A percentile compares a stretch with the other conserved stretches of the same genome.
phyloP scores from a whole-genome alignment of 2,888 invertebrate genomes.

The Rosalia funebris region DNA sequence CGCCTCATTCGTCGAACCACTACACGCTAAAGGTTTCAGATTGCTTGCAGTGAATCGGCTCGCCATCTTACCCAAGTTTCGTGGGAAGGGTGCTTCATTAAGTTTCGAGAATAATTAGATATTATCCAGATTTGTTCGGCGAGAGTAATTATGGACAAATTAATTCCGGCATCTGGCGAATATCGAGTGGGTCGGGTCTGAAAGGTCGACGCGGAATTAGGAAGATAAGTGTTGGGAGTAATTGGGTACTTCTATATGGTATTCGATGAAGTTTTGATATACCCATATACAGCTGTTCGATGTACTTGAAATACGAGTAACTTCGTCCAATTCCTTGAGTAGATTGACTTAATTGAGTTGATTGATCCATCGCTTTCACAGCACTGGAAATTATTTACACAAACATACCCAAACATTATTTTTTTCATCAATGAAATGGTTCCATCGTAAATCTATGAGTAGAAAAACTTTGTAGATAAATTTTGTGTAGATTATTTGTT shows the following conservation, averaged over 20 bases:
- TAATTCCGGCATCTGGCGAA: slow-evolving; percentile 2
- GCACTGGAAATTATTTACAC: too few species aligned
- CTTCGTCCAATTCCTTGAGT: too few species aligned
- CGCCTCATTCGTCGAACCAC: neutral
- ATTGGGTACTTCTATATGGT: neutral
- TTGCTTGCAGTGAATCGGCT: neutral
- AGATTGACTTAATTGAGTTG: too few species aligned
- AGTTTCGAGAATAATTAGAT: slow-evolving; percentile 1
- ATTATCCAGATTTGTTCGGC: neutral
- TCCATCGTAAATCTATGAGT: too few species aligned
- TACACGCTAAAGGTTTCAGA: neutral
- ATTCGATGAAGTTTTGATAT: too few species aligned
- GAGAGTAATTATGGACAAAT: neutral
- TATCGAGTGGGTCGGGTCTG: slow-evolving; percentile 1
- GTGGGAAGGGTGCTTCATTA: neutral
- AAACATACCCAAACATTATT: too few species aligned
- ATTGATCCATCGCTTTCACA: too few species aligned
- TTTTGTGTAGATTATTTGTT: too few species aligned
- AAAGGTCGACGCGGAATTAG: neutral
- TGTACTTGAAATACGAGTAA: too few species aligned
- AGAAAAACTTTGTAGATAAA: too few species aligned
- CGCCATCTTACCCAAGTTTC: neutral
- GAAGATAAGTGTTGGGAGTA: neutral
- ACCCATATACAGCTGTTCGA: too few species aligned
- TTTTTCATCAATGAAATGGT: too few species aligned